Evolutionary conservation across 2,888 invertebrate genomes (phyloP), one percentile per base, ranked within the genome.

Genomic region (Neria commutata): DNA sequence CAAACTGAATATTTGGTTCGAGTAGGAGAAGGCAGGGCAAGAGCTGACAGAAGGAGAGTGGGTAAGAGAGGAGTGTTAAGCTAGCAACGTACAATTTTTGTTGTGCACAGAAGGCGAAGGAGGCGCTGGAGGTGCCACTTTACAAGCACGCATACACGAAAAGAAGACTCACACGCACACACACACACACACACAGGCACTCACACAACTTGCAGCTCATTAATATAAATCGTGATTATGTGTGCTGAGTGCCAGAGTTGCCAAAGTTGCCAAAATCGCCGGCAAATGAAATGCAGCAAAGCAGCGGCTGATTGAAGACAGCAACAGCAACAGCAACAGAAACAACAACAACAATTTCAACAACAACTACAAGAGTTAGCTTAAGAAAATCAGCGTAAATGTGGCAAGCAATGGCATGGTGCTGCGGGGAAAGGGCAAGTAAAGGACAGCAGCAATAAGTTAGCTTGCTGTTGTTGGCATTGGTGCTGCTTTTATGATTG

Each of bases 201-300:
- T 61, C 62, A 42, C 42, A 42, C 42, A 58, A 66, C 64, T 64
- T 64, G 50, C 64, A 64, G 67, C 67, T 69, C 69, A 67, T 69
- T 69, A 67, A 66, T 66, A 67, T 67, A 69, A 69, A 67, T 69
- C 65, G 67, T 67, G 65, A 67, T 66, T 69, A 67, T 66, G 65
- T 66, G 62, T 4, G 42, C 3, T 6, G 37, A 37, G 37, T 4
- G 37, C 6, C 4, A 37, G 37, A 14, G 14, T 37, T 37, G n/a
- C n/a, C n/a, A 37, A 37, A 37, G 37, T n/a, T n/a, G 37, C 37
- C 14, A n/a, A 4, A 8, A 29, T 11, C 6, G 29, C 29, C n/a
- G n/a, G n/a, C n/a, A n/a, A n/a, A n/a, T n/a, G n/a, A n/a, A n/a
- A n/a, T n/a, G n/a, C n/a, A n/a, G n/a, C n/a, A n/a, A n/a, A n/a